phyloP scores from a whole-genome alignment of 2,888 invertebrate species.

The Hecatera dysodea region DNA sequence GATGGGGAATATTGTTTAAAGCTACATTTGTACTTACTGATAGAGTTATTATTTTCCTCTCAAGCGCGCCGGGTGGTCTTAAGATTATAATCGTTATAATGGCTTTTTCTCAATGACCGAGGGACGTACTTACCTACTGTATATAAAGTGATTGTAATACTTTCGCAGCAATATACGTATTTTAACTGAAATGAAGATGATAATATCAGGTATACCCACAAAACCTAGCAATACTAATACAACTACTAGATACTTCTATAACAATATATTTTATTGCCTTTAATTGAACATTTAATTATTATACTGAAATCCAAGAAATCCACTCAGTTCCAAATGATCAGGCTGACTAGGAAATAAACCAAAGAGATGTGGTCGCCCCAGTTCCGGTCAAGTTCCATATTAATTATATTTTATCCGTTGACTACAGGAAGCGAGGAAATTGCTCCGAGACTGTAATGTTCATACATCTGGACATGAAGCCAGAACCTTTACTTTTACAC shows the following conservation, averaged over 20 bases:
- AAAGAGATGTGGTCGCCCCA: constrained; percentile 63
- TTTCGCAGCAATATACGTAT: background rate
- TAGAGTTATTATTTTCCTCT: constrained; percentile 42
- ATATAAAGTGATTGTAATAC: background rate
- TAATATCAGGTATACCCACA: too few relatives aligned
- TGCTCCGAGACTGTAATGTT: constrained; percentile 58
- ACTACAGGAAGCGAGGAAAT: constrained; percentile 72
- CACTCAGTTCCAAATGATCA: constrained; percentile 21
- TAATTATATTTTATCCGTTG: constrained; percentile 63
- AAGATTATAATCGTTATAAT: constrained; percentile 33
- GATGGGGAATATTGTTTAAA: constrained; percentile 46
- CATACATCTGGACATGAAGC: constrained; percentile 36
- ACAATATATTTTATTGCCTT: background rate
- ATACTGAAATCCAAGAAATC: background rate
- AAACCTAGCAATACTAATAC: too few relatives aligned
- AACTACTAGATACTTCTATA: too few relatives aligned
- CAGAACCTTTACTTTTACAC: constrained; percentile 42
- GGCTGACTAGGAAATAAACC: constrained; percentile 30
- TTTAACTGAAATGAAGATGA: background rate
- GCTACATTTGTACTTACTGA: constrained; percentile 24
- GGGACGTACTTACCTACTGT: background rate
- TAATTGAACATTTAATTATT: background rate
- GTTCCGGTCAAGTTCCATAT: constrained; percentile 67
- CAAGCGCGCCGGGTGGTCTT: constrained; percentile 40
- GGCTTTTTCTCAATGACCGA: constrained; percentile 4